Evolutionary conservation across 2,797 vertebrate species (phyloP).

Genomic region (Myotis myotis): DNA sequence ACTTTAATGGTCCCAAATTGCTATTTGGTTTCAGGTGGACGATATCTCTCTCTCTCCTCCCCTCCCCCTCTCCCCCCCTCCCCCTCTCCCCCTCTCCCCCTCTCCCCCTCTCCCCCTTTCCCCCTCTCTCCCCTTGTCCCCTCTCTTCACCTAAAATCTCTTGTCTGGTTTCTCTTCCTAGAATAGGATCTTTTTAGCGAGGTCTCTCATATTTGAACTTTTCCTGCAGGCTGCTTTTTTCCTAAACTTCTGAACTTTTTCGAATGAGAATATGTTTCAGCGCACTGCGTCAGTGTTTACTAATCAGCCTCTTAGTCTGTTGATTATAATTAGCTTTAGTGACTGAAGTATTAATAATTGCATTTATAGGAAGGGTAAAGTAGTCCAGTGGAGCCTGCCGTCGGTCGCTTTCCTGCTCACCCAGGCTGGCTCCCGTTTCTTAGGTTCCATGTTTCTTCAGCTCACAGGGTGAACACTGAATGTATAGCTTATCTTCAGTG

Average conservation of each 20-base stretch:
- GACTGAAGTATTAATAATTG: background rate
- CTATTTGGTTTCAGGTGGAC: background rate
- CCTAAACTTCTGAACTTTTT: background rate
- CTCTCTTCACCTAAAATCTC: background rate
- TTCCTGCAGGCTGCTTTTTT: background rate
- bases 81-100: no score
- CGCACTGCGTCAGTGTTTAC: background rate
- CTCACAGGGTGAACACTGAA: background rate
- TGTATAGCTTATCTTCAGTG: background rate
- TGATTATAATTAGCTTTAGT: background rate
- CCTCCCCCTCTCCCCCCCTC: no score
- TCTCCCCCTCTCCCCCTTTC: accelerated
- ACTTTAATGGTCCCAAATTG: background rate
- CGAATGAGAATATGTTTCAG: background rate
- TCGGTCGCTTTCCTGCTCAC: background rate
- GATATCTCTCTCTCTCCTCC: background rate
- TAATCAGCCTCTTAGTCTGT: background rate
- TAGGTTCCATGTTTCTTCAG: background rate
- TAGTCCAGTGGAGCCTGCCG: background rate
- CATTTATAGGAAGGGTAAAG: background rate
- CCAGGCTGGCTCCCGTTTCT: background rate
- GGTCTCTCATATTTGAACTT: background rate
- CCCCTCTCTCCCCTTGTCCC: accelerated
- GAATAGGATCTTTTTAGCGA: background rate
- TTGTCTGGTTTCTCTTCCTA: background rate